These are phyloP conservation scores for Ganaspis sp. DNA, from an alignment of 1,140 invertebrate genomes.

Conservation along the genomic window DNA sequence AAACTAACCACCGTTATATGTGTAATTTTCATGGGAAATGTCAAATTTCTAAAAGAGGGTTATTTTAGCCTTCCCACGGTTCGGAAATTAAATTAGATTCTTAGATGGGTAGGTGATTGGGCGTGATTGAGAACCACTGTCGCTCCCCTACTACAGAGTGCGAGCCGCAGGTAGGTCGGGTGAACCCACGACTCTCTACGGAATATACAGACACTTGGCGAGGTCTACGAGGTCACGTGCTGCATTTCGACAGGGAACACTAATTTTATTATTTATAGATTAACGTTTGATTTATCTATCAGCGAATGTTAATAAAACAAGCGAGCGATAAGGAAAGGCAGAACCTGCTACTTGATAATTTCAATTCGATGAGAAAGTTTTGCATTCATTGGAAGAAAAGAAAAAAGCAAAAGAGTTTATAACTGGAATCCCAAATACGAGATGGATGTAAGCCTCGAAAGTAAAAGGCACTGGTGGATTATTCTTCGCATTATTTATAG, in stretches of 20 bases:
- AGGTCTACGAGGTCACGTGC: slow-evolving; percentile 66
- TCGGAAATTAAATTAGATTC: neutral
- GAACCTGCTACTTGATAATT: neutral
- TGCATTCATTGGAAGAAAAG: neutral
- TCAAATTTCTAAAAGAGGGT: too few relatives aligned
- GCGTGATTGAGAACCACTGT: slow-evolving; percentile 55
- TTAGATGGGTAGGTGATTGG: neutral
- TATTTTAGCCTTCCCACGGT: neutral
- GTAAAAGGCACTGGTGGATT: slow-evolving; percentile 44
- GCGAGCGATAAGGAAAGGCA: neutral
- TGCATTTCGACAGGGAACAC: slow-evolving; percentile 61
- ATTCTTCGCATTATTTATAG: slow-evolving; percentile 43
- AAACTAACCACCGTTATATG: too few relatives aligned
- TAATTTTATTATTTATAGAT: slow-evolving; percentile 70
- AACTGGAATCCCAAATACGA: neutral
- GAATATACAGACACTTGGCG: slow-evolving; percentile 68
- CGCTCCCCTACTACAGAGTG: slow-evolving; percentile 46
- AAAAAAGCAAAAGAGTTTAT: neutral
- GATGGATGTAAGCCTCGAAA: neutral
- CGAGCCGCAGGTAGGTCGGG: slow-evolving; percentile 68
- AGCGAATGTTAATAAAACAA: neutral
- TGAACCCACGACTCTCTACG: slow-evolving; percentile 66
- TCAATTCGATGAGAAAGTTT: neutral
- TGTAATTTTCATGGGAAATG: too few relatives aligned
- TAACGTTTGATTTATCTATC: slow-evolving; percentile 54